Evolutionary conservation across 2,888 invertebrate genomes (phyloP), one percentile per base, ranked within the genome.

Genomic region (Anthophora plumipes): DNA sequence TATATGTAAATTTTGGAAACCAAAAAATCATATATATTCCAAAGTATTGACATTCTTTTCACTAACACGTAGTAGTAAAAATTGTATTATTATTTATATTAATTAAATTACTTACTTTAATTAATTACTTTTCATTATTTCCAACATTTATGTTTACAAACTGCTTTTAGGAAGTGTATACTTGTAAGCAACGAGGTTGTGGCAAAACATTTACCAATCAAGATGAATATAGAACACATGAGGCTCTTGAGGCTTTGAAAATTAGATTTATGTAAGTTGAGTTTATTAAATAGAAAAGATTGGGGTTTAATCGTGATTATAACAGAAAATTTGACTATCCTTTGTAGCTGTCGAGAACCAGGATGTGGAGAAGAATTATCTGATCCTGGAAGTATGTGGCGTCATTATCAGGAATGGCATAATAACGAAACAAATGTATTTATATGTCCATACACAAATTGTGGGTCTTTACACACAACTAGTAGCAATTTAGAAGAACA

Each of bases 331-430:
- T 14, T 43, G 11, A 61, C 11, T 37, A 17, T 3, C 55, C 14
- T 61, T 12, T 20, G 1, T 60, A 93, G 93, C 70, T 93, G 93
- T 74, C 91, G 92, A 9, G 93, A 93, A 61, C 93, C 93, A 80
- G 93, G 92, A 85, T 93, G 93, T 41, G 93, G 93, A 25, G 91
- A 93, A 69, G 93, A 93, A 85, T 50, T 93, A 14, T 89, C 93
- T 7, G 93, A 93, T 80, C 93, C 93, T n/a, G 93, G 93, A 59
- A 92, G 92, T 55, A 92, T 93, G 93, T 93, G 93, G 93, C 91
- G 92, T 61, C 93, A 93, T 77, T 93, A 93, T 81, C 93, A 92
- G 83, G 93, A 93, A 84, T 93, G 92, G 91, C 93, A 93, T 77
- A 93, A 92, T 75, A 91, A 91, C 55, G 93, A 93, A 75, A 92